Conservation (phyloP, 2,797 vertebrate genomes). For the Oophaga sylvatica region DNA sequence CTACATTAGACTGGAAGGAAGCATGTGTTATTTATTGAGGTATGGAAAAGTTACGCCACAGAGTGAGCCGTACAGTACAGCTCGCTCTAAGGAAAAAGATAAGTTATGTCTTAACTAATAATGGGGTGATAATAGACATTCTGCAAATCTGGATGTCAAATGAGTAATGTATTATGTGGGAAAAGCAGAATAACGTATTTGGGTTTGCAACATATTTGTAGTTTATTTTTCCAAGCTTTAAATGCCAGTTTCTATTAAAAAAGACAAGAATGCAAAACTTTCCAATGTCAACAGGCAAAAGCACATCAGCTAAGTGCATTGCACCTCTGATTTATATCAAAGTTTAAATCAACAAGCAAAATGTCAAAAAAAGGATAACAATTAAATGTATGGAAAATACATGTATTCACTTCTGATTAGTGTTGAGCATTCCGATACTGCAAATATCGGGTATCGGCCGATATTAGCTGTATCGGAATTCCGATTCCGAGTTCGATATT, state of each 20-base stretch:
- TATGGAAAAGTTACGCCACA: conserved; percentile 38
- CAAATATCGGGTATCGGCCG: too few relatives aligned
- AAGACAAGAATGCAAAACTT: conserved; percentile 7
- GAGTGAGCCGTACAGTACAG: background rate
- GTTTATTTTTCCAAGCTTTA: conserved; percentile 3
- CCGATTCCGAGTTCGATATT: too few relatives aligned
- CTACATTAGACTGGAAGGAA: conserved; percentile 12
- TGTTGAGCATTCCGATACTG: too few relatives aligned
- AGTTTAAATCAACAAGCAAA: background rate
- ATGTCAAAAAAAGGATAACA: background rate
- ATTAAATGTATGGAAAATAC: background rate
- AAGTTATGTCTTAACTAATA: conserved; percentile 42
- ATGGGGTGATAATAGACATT: conserved; percentile 47
- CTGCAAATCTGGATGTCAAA: conserved; percentile 26
- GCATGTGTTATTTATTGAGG: conserved; percentile 49
- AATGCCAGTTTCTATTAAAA: background rate
- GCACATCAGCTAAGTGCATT: background rate
- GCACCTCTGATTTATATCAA: background rate
- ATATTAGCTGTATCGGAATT: too few relatives aligned
- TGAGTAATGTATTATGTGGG: conserved; percentile 38
- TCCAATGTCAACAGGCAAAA: background rate
- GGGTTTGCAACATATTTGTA: background rate
- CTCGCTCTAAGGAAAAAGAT: conserved; percentile 24
- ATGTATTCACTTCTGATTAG: background rate
- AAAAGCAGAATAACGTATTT: conserved; percentile 10